Evolutionary conservation across 2,888 invertebrate genomes (phyloP).

Genomic region (Nomada lathburiana): DNA sequence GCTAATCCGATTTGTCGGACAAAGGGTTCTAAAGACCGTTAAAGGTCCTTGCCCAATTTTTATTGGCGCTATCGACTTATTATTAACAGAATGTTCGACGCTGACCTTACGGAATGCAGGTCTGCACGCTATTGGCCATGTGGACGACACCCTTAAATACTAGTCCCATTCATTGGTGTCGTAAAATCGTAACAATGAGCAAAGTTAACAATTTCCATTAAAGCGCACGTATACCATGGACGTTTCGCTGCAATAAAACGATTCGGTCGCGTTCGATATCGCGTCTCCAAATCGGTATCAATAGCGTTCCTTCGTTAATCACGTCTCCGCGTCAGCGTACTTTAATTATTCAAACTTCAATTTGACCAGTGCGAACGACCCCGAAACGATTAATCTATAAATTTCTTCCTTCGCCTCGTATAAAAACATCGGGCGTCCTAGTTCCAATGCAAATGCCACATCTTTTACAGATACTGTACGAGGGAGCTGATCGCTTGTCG

Average conservation of each 20-base stretch:
- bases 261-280: too few relatives aligned
- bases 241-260: too few relatives aligned
- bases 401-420: neutral
- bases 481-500: neutral
- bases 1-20: slow-evolving; percentile 71
- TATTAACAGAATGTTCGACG: slow-evolving; percentile 24
- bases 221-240: too few relatives aligned
- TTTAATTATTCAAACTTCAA: neutral
- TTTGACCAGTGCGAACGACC: neutral
- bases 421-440: neutral
- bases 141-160: too few relatives aligned
- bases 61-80: slow-evolving; percentile 58
- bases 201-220: too few relatives aligned
- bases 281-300: neutral
- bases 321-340: neutral
- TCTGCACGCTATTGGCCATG: neutral
- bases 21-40: slow-evolving; percentile 44
- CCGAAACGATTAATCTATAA: neutral
- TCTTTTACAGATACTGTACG: slow-evolving; percentile 2
- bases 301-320: neutral
- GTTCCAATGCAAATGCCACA: neutral
- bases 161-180: too few relatives aligned
- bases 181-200: too few relatives aligned
- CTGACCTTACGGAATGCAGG: slow-evolving; percentile 10
- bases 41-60: slow-evolving; percentile 54